phyloP scores from a whole-genome alignment of 2,797 vertebrate genomes.

The Myiothlypis coronata region DNA sequence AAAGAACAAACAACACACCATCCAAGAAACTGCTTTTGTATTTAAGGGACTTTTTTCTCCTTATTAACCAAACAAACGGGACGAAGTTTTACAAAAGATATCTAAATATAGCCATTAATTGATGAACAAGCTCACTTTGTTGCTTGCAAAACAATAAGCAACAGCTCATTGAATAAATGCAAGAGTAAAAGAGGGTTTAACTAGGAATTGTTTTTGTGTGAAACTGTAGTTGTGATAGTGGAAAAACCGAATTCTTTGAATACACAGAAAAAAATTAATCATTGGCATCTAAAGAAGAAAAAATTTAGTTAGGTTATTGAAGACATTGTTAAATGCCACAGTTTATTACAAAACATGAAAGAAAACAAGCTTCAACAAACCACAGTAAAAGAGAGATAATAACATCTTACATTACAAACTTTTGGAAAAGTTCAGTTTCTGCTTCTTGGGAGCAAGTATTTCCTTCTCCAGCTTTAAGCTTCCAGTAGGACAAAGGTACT shows the following conservation, averaged over 20 bases:
- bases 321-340: not conserved
- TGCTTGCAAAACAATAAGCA: not conserved
- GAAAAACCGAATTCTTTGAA: constrained; percentile 16
- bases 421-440: not conserved
- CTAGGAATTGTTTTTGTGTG: not conserved
- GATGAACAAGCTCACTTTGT: not conserved
- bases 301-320: not conserved
- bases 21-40: not conserved
- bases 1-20: not conserved
- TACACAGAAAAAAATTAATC: not conserved
- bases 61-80: not conserved
- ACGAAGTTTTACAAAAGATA: not conserved
- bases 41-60: not conserved
- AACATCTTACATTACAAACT: not conserved
- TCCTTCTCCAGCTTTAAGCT: not conserved
- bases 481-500: not conserved
- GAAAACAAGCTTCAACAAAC: constrained; percentile 14
- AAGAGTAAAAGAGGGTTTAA: not conserved
- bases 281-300: constrained; percentile 5
- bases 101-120: not conserved
- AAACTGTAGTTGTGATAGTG: not conserved
- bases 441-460: not conserved
- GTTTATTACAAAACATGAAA: constrained; percentile 14
- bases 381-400: not conserved
- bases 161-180: not conserved